Base-by-base conservation (phyloP, 2,113 vertebrate species). In the Bubo scandiacus region DNA sequence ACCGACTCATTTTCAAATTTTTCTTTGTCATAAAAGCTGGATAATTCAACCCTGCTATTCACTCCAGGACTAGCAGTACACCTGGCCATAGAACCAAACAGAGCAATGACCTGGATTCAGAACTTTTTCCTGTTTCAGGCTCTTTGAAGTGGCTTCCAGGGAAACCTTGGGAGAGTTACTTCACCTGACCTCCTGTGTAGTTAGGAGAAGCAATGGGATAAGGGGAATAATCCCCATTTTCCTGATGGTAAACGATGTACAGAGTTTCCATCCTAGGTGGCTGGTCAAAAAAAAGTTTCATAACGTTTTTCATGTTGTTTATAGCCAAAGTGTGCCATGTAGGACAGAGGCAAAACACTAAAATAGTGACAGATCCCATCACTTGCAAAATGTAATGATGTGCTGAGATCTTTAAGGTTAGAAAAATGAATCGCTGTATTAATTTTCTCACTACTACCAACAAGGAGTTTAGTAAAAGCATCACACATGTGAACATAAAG, bases 251-350 rank as follows among this genome's bases (percentile, higher is more conserved):
- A 78, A 52, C 19, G 12, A 84, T 15, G 5, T 34, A 17, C 19
- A 32, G 86, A 55, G 20, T 52, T 65, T 55, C 67, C 40, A 61
- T 43, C 54, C n/a, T 62, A 27, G 19, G 3, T 45, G 13, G 36
- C 15, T 73, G 43, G 18, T 66, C 25, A 66, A 67, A 91, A 59
- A 43, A 38, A 27, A 21, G 21, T 45, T 91, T 63, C 29, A 19
- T 15, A 12, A 30, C 18, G 9, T 72, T 91, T 93, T 91, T 0
- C 0, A 5, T 0, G 1, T 38, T 58, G 72, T 92, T 87, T 43
- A 19, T 11, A 87, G 42, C 32, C n/a, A 27, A 90, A 63, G 27
- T 0, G 3, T 34, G 62, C 20, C 49, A 38, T 0, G 0, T 5
- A 40, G 40, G 27, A 71, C 20, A 86, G 51, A 66, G 32, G 18